Evolutionary conservation across 2,113 vertebrate genomes (phyloP).

Genomic region (Myanophis thanlyinensis): DNA sequence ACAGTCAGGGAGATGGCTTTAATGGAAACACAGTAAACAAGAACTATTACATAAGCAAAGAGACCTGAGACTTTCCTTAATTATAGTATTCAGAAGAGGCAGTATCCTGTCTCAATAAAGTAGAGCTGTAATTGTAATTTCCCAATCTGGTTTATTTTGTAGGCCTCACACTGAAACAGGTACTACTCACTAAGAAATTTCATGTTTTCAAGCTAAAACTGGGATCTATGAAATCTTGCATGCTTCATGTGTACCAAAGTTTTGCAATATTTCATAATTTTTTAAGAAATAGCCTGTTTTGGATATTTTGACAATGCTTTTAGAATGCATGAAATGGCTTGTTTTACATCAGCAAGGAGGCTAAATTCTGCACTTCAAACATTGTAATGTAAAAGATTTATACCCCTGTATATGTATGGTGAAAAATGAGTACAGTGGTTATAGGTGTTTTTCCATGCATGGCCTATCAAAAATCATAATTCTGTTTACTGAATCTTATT

Average conservation of each 20-base stretch:
- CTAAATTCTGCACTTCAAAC: not conserved
- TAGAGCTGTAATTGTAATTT: not conserved
- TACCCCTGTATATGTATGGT: not conserved
- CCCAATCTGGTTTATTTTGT: not conserved
- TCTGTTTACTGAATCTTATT: not conserved
- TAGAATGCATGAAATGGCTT: not conserved
- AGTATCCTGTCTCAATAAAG: not conserved
- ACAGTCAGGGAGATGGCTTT: not conserved
- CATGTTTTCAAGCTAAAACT: not conserved
- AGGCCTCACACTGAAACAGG: not conserved
- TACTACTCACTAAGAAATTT: not conserved
- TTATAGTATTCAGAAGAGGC: not conserved
- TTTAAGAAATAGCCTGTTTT: not conserved
- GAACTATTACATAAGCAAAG: not conserved
- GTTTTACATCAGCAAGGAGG: not conserved
- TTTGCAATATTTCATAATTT: not conserved
- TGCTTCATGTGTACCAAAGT: not conserved
- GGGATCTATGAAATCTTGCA: not conserved
- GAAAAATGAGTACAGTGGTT: not conserved
- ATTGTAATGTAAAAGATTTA: not conserved
- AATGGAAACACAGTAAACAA: not conserved
- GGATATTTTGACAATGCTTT: not conserved
- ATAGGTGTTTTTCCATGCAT: not conserved
- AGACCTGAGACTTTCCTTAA: not conserved
- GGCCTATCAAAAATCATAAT: not conserved